Percentiles rank a stretch among this genome's conserved stretches.
Evolutionary conservation across 1,140 invertebrate species (phyloP).

Genomic region (Vanessa atalanta): DNA sequence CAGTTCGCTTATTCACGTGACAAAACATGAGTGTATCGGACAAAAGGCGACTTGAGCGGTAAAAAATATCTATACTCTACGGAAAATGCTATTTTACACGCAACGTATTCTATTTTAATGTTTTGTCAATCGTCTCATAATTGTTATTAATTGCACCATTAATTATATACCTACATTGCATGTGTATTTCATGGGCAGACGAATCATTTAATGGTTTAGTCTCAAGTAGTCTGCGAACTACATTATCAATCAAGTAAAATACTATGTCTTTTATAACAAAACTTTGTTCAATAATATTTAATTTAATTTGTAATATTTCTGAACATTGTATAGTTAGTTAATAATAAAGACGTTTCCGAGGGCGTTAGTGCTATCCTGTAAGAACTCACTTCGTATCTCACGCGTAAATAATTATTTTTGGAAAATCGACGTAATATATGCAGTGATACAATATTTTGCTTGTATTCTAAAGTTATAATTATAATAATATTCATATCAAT

Average conservation of each 20-base stretch:
- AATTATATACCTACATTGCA: constrained; percentile 28
- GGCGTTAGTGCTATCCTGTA: no score
- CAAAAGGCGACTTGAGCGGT: constrained; percentile 49
- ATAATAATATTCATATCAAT: no score
- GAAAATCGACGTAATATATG: no score
- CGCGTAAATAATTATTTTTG: no score
- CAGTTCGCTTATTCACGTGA: constrained; percentile 55
- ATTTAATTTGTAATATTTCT: no score
- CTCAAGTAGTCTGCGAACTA: background rate
- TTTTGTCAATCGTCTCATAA: constrained; percentile 71
- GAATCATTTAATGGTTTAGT: constrained; percentile 3
- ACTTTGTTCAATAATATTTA: no score
- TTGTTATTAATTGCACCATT: constrained; percentile 61
- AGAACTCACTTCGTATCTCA: no score
- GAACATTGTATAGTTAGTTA: no score
- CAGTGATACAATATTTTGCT: no score
- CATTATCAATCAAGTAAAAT: background rate
- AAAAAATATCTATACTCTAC: constrained; percentile 33
- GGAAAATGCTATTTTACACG: constrained; percentile 66
- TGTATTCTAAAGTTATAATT: no score
- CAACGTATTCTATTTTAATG: constrained; percentile 71
- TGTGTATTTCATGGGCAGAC: constrained; percentile 1
- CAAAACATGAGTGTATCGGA: constrained; percentile 52
- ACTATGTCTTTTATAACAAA: no score
- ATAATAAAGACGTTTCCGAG: no score